These are phyloP conservation scores for Ictalurus punctatus DNA, from an alignment of 2,113 vertebrate genomes.

Conservation along the genomic window DNA sequence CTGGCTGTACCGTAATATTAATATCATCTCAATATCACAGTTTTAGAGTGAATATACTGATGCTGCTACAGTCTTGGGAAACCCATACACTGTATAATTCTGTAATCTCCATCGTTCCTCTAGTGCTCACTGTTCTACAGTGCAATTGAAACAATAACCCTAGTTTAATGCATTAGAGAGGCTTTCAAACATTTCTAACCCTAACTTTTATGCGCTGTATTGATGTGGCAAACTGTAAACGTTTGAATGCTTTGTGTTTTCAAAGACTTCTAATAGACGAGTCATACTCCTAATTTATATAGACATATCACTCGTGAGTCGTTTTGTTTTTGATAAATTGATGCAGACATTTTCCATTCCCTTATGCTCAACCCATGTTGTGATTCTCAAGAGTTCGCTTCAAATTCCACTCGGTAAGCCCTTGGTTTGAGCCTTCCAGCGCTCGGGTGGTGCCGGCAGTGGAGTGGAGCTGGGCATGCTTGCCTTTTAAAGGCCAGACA, in stretches of 20 bases:
- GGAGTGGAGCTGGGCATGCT: conserved; percentile 40
- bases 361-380: conserved; percentile 6
- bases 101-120: background rate
- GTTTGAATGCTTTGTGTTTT: background rate
- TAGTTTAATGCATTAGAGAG: background rate
- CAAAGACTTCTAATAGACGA: background rate
- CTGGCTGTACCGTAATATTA: background rate
- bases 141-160: background rate
- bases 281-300: background rate
- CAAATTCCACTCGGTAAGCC: conserved; percentile 8
- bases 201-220: background rate
- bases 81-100: background rate
- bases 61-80: background rate
- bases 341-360: conserved; percentile 12
- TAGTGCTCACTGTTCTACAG: background rate
- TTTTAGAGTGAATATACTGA: background rate
- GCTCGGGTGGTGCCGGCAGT: conserved; percentile 43
- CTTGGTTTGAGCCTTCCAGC: conserved; percentile 22
- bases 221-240: background rate
- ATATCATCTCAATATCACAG: background rate
- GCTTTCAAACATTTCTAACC: background rate
- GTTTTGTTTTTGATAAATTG: conserved; percentile 29
- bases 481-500: conserved; percentile 43
- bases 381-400: background rate
- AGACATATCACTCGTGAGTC: conserved; percentile 16